Evolutionary conservation across 2,113 vertebrate species (phyloP), one percentile per base, ranked within the genome.

Genomic region (Amazona guildingii): DNA sequence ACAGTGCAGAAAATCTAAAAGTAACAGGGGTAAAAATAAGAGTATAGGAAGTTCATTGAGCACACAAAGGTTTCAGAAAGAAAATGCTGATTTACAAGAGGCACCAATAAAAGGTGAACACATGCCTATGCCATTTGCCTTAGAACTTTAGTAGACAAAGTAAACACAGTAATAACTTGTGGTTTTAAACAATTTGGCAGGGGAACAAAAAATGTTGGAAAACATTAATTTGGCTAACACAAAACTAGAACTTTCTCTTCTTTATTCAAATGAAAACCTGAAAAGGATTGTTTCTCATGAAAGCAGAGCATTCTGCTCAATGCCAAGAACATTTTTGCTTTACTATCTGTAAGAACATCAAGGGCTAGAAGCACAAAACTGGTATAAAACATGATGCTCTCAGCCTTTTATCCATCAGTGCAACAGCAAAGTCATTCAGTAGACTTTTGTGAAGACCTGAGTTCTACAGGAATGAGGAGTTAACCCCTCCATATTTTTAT

Each of bases 81-180:
- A 51, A 73, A 48, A 13, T 20, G 19, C 35, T 57, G 28, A 48
- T 11, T 59, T 41, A 43, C 7, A 48, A 35, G 27, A 35, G 43
- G 28, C 23, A 77, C 21, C 24, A 78, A 10, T 33, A 41, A 69
- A 62, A 69, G 14, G 11, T 54, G 49, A 69, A 69, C 4, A 19
- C 13, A 49, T 3, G 17, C 61, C 39, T 66, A 66, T 1, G 7
- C 0, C 7, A 28, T 31, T 59, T 31, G 6, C 14, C 13, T n/a
- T 55, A 69, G 31, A 39, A 57, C 11, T 57, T 55, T 1, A 37
- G 27, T 2, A 83, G 10, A 44, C 39, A 49, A 74, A 66, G 11
- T 11, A 61, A 84, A 85, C 6, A 46, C 5, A 55, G 24, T 24
- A 55, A 11, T 6, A 35, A 33, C 14, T 18, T 55, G 31, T 43